These are phyloP conservation scores for Brenthis daphne DNA, from an alignment of 2,888 invertebrate genomes.

Conservation along the genomic window DNA sequence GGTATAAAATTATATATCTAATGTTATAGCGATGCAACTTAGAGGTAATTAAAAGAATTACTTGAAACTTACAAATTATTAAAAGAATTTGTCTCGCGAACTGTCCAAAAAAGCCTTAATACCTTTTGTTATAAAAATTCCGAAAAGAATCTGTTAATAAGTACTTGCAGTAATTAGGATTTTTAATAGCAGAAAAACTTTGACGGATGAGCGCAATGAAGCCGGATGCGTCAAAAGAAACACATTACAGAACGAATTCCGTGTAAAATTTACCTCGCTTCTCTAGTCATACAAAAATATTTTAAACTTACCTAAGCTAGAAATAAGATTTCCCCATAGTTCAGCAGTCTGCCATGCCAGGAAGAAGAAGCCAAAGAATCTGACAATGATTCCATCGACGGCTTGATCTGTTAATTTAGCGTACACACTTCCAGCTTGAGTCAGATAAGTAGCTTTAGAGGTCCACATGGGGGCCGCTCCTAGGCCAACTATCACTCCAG, in stretches of 20 bases:
- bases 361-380: slow-evolving; percentile 99
- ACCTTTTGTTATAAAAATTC: neutral
- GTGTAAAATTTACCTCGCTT: slow-evolving; percentile 11
- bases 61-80: neutral
- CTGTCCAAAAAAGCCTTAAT: neutral
- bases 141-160: neutral
- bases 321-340: slow-evolving; percentile 97
- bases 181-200: slow-evolving; percentile 21
- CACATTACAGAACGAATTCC: slow-evolving; percentile 13
- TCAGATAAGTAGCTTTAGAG: slow-evolving; percentile 98
- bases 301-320: slow-evolving; percentile 89
- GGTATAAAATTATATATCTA: neutral
- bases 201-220: slow-evolving; percentile 24
- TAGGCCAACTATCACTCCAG: slow-evolving; percentile 95
- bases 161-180: slow-evolving; percentile 16
- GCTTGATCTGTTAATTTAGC: slow-evolving; percentile 93
- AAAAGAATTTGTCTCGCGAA: neutral
- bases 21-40: neutral
- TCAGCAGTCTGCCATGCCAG: slow-evolving; percentile 98
- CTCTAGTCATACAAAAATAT: slow-evolving; percentile 12
- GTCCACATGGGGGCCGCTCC: slow-evolving; percentile 99
- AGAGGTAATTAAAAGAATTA: neutral
- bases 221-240: slow-evolving; percentile 28
- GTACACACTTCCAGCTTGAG: slow-evolving; percentile 92
- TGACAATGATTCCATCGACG: slow-evolving; percentile 95